Evolutionary conservation across 2,888 invertebrate genomes (phyloP).

Genomic region (Hydraecia micacea): DNA sequence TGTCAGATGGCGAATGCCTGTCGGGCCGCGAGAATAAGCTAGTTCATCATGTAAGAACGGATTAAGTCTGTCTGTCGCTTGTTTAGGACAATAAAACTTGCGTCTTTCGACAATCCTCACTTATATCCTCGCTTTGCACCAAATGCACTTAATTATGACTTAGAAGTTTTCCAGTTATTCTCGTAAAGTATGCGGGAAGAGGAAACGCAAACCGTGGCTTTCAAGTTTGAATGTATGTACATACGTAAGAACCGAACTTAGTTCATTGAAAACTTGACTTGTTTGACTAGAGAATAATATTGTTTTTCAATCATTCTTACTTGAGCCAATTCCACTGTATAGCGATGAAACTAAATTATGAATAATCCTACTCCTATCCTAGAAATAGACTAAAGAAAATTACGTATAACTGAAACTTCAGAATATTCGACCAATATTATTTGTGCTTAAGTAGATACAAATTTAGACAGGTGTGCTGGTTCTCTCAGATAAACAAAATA

Average conservation of each 20-base stretch:
- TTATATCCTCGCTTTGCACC: neutral
- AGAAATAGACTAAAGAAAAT: neutral
- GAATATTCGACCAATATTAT: neutral
- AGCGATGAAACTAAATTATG: neutral
- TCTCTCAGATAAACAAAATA: neutral
- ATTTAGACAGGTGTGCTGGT: neutral
- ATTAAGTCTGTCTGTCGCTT: neutral
- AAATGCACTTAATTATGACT: constrained; percentile 44
- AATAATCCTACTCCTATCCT: neutral
- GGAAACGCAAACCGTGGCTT: constrained; percentile 25
- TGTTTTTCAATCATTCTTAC: neutral
- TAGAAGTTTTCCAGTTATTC: constrained; percentile 37
- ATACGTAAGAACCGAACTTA: constrained; percentile 41
- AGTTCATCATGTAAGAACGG: neutral
- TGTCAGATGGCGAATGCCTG: neutral
- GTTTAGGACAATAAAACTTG: constrained; percentile 5
- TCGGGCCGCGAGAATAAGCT: neutral
- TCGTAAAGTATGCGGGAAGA: constrained; percentile 18
- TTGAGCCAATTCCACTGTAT: neutral
- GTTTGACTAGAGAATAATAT: constrained; percentile 16
- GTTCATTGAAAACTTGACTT: constrained; percentile 53
- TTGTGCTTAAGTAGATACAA: neutral
- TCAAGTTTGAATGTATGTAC: constrained; percentile 33
- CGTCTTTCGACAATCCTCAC: neutral
- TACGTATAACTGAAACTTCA: neutral